These are phyloP conservation scores for Scarus forsteni DNA, from an alignment of 2,797 vertebrate species.

Conservation along the genomic window DNA sequence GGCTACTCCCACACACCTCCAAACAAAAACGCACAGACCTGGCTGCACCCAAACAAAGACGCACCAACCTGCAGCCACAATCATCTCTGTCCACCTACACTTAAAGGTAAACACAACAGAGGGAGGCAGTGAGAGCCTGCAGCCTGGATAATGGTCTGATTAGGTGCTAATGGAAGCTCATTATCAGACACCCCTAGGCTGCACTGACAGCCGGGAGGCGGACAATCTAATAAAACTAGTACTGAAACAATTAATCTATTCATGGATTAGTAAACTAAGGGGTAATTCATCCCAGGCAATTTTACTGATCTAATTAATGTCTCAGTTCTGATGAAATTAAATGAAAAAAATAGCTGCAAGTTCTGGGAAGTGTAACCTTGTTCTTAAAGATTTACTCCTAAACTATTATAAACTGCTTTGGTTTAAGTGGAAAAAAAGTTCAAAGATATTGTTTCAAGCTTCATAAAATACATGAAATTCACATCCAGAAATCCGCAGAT, in stretches of 20 bases:
- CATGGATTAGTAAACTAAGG: slow-evolving; percentile 29
- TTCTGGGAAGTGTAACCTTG: not conserved
- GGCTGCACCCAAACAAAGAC: slow-evolving; percentile 10
- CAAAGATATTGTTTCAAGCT: too few relatives aligned
- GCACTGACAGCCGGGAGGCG: slow-evolving; percentile 27
- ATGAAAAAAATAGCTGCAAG: not conserved
- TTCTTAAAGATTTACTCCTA: not conserved
- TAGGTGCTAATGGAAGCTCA: slow-evolving; percentile 64
- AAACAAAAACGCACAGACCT: slow-evolving; percentile 28
- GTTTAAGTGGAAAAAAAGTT: not conserved
- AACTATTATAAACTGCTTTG: too few relatives aligned
- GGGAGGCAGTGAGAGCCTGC: slow-evolving; percentile 26
- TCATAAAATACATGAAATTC: too few relatives aligned
- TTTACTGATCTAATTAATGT: slow-evolving; percentile 7
- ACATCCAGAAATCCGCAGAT: too few relatives aligned
- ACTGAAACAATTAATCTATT: slow-evolving; percentile 41
- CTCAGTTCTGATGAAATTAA: not conserved
- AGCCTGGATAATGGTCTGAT: slow-evolving; percentile 63
- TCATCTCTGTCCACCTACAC: slow-evolving; percentile 51
- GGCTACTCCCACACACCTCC: slow-evolving; percentile 30
- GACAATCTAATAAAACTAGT: slow-evolving; percentile 44
- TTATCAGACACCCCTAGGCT: slow-evolving; percentile 56
- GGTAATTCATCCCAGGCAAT: slow-evolving; percentile 1
- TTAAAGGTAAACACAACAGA: slow-evolving; percentile 37
- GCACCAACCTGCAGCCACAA: slow-evolving; percentile 10